Base-by-base conservation (phyloP, 2,797 vertebrate genomes). In the Aphelocoma californica region DNA sequence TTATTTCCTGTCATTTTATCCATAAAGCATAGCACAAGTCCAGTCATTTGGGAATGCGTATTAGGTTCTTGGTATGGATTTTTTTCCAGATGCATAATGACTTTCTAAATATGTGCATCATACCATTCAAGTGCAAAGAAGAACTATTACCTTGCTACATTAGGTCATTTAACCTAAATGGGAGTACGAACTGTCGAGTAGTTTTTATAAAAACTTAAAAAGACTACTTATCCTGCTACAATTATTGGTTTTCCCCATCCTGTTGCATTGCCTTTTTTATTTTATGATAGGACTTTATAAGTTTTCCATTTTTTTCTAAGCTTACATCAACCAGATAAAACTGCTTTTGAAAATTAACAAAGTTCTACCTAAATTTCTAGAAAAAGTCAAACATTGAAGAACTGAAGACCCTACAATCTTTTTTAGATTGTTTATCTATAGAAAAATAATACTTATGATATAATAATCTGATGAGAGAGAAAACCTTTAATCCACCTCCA, bases 331-430 rank as follows among this genome's bases (percentile, higher is more conserved):
- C 19, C 31, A 62, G 70, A 72, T 25, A 78, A 94, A 95, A 83
- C 24, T 28, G 54, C 57, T 80, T 62, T 57, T 28, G 18, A 70
- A 96, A 96, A 92, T 84, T 50, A 81, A 86, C 69, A 40, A 85
- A 85, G 38, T 77, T 90, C 16, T 11, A 74, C 32, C 12, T 25
- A 71, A n/a, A 85, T 87, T 23, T 66, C 9, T 48, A 73, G 26
- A 56, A 88, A 87, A 92, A 60, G 48, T n/a, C 26, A 66, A 82
- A 45, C 2, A 42, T 54, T 47, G n/a, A 94, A 87, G 23, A 72
- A 84, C 67, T 12, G 25, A 82, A 70, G 66, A 94, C 47, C 40
- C 32, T 45, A 65, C 51, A 61, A 47, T 36, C 47, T 66, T 42
- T 14, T 42, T 42, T 42, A 42, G 17, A 29, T 71, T 72, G n/a